Conservation (phyloP, 37 sponge, comb jelly and placozoan species). For the Diacarnus erythraeanus region DNA sequence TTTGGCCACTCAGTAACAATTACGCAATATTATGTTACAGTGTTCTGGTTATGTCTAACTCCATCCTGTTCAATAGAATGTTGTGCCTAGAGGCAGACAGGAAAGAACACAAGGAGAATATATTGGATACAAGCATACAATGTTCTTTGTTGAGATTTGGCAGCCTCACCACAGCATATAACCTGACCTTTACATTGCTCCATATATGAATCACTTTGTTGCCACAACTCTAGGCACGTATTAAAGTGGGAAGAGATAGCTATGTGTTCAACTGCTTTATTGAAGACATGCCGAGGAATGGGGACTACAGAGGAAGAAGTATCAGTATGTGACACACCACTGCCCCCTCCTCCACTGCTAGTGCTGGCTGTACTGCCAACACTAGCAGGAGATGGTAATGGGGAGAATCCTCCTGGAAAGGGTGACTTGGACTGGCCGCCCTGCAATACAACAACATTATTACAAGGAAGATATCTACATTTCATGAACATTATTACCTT, state of each 20-base stretch:
- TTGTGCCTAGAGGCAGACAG: background rate
- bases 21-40: too few species aligned
- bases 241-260: slow-evolving; percentile 37
- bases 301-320: slow-evolving; percentile 35
- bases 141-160: background rate
- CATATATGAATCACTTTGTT: slow-evolving; percentile 18
- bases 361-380: slow-evolving; percentile 65
- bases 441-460: background rate
- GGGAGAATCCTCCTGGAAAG: slow-evolving; percentile 18
- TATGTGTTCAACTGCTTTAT: slow-evolving; percentile 53
- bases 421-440: slow-evolving; percentile 29
- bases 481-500: slow-evolving; percentile 28
- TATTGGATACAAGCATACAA: background rate
- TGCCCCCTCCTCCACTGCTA: slow-evolving; percentile 26
- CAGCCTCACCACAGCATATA: too few species aligned
- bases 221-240: slow-evolving; percentile 61
- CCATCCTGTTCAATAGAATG: too few species aligned
- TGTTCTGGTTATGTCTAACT: too few species aligned
- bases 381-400: slow-evolving; percentile 67
- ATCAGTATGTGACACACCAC: slow-evolving; percentile 30
- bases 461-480: too few species aligned
- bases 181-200: slow-evolving; percentile 52
- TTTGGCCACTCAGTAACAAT: too few species aligned
- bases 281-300: slow-evolving; percentile 37
- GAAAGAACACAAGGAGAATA: background rate